A percentile compares a stretch with the other conserved stretches of the same genome.
These are phyloP conservation scores for Dolichallabes microphthalmus DNA, from an alignment of 2,113 vertebrate species.

Conservation along the genomic window DNA sequence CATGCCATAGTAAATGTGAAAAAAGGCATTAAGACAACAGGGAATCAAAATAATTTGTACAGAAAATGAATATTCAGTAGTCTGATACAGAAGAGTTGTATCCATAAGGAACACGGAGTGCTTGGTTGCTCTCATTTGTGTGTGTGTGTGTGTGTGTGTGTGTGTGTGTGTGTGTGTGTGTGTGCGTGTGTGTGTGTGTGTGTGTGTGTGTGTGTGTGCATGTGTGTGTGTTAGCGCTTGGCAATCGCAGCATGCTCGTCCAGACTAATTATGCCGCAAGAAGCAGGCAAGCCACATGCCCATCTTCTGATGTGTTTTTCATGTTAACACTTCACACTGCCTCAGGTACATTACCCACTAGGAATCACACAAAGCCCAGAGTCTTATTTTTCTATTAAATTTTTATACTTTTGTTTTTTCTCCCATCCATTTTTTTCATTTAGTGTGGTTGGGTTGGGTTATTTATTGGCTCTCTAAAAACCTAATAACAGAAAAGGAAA, in stretches of 20 bases:
- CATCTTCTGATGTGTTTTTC: constrained; percentile 76
- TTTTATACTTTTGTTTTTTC: constrained; percentile 74
- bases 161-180: no score
- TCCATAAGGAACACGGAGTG: constrained; percentile 54
- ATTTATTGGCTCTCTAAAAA: neutral
- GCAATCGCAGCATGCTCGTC: constrained; percentile 40
- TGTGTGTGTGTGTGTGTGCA: constrained; percentile 40
- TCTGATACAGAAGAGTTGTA: constrained; percentile 41
- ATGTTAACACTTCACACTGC: constrained; percentile 77
- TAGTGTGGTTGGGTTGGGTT: constrained; percentile 10
- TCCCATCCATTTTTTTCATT: constrained; percentile 17
- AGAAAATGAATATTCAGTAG: constrained; percentile 10
- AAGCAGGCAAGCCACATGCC: constrained; percentile 31
- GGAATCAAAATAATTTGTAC: neutral
- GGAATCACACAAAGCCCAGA: constrained; percentile 65
- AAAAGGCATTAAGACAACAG: neutral
- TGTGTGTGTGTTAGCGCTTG: constrained; percentile 52
- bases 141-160: constrained; percentile 55
- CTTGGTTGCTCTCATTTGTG: constrained; percentile 41
- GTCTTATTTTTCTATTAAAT: constrained; percentile 75
- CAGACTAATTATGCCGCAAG: constrained; percentile 52
- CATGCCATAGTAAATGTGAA: neutral
- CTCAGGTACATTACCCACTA: constrained; percentile 72
- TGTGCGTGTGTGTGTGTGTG: no score
- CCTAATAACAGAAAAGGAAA: neutral